Evolutionary conservation across 2,888 invertebrate genomes (phyloP), one percentile per base, ranked within the genome.

Genomic region (Gasteruption jaculator): DNA sequence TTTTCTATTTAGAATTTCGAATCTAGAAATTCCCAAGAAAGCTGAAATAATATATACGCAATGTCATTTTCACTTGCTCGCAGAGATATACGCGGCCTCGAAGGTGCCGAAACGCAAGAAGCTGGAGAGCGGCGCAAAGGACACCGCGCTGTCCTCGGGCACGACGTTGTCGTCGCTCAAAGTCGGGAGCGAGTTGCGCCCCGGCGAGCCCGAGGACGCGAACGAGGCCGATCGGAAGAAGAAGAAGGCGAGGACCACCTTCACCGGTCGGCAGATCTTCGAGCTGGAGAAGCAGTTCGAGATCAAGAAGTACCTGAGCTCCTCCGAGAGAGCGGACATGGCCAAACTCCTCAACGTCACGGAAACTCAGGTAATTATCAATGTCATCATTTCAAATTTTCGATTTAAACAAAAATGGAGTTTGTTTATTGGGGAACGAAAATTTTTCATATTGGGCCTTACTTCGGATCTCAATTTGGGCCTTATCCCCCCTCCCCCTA

Each of bases 281-380:
- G 95, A 95, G 74, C 76, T 96, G 71, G 95, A 95, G 75, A 90
- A 92, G 66, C 86, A 94, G 73, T 95, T 95, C 67, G 95, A 94
- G 71, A 80, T 89, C 58, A 95, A 95, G 77, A 95, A 95, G 74
- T 95, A 95, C 73, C 79, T 95, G 50, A 93, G 92, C 53, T 93
- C 93, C 16, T 91, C 90, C 48, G 95, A 95, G 71, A 73, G 95
- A 52, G 86, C 92, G 22, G 94, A 94, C 58, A 90, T 95, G 91
- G 94, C 95, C 16, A 89, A 91, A 60, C 75, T 92, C 48, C 79
- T 95, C 43, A 91, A 88, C 69, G 95, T 95, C 48, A 95, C 95
- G 1, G 95, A 95, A 74, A 94, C 94, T 25, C 95, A 95, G 88
- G 94, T 94, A 67, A 74, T 40, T 30, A 36, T 39, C 26, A 30